Conservation (phyloP, 2,888 invertebrate genomes). For the Orthosia gothica region DNA sequence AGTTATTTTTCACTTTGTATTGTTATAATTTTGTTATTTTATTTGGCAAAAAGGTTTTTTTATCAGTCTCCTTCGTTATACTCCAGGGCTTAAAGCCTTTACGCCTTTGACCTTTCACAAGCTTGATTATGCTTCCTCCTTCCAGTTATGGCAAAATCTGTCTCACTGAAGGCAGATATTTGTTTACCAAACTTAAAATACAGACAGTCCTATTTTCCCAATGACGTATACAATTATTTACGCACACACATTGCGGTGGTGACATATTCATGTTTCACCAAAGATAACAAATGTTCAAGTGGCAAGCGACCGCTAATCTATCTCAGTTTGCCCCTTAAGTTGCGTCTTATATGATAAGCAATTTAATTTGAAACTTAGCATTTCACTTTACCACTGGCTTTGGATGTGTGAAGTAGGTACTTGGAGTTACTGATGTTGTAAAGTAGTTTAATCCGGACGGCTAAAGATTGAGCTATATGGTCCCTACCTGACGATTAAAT, state of each 20-base stretch:
- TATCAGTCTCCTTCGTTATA: too few species aligned
- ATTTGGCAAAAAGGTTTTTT: too few species aligned
- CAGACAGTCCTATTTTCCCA: not conserved
- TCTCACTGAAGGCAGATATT: too few species aligned
- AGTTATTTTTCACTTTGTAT: too few species aligned
- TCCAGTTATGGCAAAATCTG: too few species aligned
- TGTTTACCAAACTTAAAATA: too few species aligned
- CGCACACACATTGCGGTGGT: constrained; percentile 2
- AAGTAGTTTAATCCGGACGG: not conserved
- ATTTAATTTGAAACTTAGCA: constrained; percentile 52
- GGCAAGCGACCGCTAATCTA: constrained; percentile 40
- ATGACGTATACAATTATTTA: constrained; percentile 10
- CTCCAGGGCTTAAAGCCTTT: too few species aligned
- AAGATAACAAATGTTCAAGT: constrained; percentile 42
- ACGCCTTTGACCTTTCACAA: too few species aligned
- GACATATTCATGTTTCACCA: constrained; percentile 38
- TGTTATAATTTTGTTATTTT: too few species aligned
- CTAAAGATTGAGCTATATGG: too few species aligned
- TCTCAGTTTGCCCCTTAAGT: constrained; percentile 35
- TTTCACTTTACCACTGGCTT: constrained; percentile 40
- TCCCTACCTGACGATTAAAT: too few species aligned
- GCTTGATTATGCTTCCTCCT: too few species aligned
- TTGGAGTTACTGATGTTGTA: not conserved
- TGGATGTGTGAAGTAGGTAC: constrained; percentile 10
- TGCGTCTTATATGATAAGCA: constrained; percentile 42